Conservation (phyloP, 2,113 vertebrate species). For the Cariama cristata region DNA sequence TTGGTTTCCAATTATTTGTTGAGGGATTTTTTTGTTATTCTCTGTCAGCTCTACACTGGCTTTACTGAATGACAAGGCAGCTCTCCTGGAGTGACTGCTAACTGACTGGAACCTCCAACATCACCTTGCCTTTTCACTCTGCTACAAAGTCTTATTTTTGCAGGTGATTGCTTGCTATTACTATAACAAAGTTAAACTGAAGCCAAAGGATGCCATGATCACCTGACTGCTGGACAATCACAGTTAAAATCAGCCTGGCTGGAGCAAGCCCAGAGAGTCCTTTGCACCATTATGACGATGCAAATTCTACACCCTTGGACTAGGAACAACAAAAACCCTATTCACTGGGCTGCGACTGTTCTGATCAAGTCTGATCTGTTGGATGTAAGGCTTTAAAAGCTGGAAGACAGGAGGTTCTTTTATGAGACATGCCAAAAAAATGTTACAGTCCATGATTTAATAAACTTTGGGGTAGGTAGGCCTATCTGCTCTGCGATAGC, state of each 20-base stretch:
- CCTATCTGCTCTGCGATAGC: not conserved
- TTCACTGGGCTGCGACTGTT: not conserved
- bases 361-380: not conserved
- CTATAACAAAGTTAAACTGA: not conserved
- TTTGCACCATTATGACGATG: accelerated
- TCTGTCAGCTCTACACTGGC: not conserved
- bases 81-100: not conserved
- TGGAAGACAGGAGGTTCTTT: not conserved
- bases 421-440: not conserved
- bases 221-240: not conserved
- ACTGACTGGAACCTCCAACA: not conserved
- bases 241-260: not conserved
- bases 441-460: not conserved
- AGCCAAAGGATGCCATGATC: not conserved
- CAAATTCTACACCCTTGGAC: not conserved
- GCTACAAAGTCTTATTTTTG: not conserved
- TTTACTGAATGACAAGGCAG: not conserved
- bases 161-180: not conserved
- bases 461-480: not conserved
- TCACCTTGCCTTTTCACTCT: not conserved
- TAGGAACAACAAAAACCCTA: not conserved
- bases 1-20: not conserved
- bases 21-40: accelerated
- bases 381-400: not conserved
- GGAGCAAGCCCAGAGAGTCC: not conserved